These are phyloP conservation scores for Xenus cinereus DNA, from an alignment of 2,113 vertebrate genomes.

Conservation along the genomic window DNA sequence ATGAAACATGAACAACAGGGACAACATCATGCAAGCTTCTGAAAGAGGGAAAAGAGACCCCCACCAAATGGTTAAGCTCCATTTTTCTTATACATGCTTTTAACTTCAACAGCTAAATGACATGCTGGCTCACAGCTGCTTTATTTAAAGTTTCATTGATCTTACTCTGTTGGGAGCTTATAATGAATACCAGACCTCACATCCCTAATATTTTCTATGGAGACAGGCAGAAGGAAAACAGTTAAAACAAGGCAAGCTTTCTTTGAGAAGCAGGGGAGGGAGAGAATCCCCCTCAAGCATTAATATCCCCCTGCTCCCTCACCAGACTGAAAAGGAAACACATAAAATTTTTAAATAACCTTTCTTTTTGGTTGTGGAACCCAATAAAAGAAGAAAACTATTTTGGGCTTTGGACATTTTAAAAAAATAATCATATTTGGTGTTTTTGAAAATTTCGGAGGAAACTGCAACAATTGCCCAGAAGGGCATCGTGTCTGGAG, in stretches of 20 bases:
- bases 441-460: neutral
- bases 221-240: neutral
- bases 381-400: neutral
- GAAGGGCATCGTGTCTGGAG: accelerated
- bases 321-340: neutral
- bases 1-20: neutral
- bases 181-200: constrained; percentile 25
- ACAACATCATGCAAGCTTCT: accelerated
- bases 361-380: neutral
- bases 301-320: neutral
- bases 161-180: neutral
- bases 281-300: neutral
- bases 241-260: constrained; percentile 27
- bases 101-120: neutral
- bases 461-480: neutral
- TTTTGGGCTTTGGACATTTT: neutral
- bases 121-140: neutral
- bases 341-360: neutral
- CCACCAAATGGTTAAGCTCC: neutral
- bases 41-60: neutral
- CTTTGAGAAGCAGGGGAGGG: neutral
- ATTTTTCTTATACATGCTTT: neutral
- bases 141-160: constrained; percentile 31
- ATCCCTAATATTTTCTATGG: neutral
- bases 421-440: accelerated